phyloP scores from a whole-genome alignment of 2,113 vertebrate genomes.

The Alexandromys fortis region DNA sequence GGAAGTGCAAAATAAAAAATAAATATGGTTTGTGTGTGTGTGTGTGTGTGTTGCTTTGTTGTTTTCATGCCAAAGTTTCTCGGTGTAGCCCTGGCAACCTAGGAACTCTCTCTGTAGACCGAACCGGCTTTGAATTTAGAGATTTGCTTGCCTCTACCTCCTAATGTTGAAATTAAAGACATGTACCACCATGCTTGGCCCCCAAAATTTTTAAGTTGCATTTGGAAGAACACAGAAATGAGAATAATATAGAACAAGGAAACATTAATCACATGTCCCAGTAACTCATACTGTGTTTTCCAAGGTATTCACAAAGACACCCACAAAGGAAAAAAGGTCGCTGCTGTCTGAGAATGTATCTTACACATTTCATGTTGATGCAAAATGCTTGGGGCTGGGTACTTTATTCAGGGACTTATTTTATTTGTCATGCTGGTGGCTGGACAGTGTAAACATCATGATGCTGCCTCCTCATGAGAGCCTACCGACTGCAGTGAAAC shows the following conservation, averaged over 20 bases:
- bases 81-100: not conserved
- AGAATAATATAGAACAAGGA: not conserved
- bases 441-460: not conserved
- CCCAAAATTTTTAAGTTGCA: not conserved
- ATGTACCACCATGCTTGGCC: not conserved
- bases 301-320: not conserved
- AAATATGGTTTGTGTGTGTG: not conserved
- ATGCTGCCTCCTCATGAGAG: not conserved
- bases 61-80: not conserved
- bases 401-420: not conserved
- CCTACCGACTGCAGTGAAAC: not conserved
- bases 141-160: not conserved
- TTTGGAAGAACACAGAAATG: not conserved
- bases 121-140: not conserved
- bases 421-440: not conserved
- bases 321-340: not conserved
- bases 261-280: not conserved
- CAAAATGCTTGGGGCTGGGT: not conserved
- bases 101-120: not conserved
- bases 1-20: not conserved
- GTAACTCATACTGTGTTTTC: not conserved
- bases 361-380: not conserved
- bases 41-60: not conserved
- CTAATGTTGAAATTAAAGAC: not conserved
- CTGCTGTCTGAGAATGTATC: not conserved